Conservation (phyloP, 1,140 invertebrate genomes). For the Pinna nobilis region DNA sequence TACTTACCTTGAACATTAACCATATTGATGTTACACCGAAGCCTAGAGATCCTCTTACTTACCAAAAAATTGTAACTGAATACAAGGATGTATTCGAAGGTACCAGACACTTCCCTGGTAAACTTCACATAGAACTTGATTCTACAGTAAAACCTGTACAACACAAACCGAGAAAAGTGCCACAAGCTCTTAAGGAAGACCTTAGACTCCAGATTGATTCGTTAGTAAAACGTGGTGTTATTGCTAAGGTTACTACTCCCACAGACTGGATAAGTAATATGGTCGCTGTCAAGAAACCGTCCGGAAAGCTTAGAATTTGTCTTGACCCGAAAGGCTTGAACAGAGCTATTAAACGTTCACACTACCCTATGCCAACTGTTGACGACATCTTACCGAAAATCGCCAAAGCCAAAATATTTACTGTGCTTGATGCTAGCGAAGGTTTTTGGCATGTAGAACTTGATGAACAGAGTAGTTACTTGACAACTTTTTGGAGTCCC, state of each 20-base stretch:
- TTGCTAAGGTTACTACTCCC: slow-evolving; percentile 55
- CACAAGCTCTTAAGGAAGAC: slow-evolving; percentile 42
- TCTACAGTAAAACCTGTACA: slow-evolving; percentile 45
- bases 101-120: slow-evolving; percentile 24
- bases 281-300: slow-evolving; percentile 73
- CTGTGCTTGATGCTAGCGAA: slow-evolving; percentile 74
- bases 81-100: slow-evolving; percentile 49
- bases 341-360: slow-evolving; percentile 33
- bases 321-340: slow-evolving; percentile 44
- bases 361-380: slow-evolving; percentile 35
- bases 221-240: slow-evolving; percentile 34
- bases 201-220: slow-evolving; percentile 23
- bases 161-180: slow-evolving; percentile 55
- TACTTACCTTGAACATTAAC: slow-evolving; percentile 1
- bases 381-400: slow-evolving; percentile 45
- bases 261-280: slow-evolving; percentile 76
- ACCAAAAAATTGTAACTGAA: slow-evolving; percentile 17
- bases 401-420: slow-evolving; percentile 73
- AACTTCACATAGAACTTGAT: slow-evolving; percentile 57
- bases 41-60: background rate
- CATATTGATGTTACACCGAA: background rate
- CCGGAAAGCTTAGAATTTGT: slow-evolving; percentile 58
- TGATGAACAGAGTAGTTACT: slow-evolving; percentile 29
- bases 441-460: slow-evolving; percentile 68
- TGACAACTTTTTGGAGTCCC: slow-evolving; percentile 48